A percentile compares a stretch with the other conserved stretches of the same genome.
phyloP scores from a whole-genome alignment of 2,113 vertebrate species.

The Coracopsis vasa region DNA sequence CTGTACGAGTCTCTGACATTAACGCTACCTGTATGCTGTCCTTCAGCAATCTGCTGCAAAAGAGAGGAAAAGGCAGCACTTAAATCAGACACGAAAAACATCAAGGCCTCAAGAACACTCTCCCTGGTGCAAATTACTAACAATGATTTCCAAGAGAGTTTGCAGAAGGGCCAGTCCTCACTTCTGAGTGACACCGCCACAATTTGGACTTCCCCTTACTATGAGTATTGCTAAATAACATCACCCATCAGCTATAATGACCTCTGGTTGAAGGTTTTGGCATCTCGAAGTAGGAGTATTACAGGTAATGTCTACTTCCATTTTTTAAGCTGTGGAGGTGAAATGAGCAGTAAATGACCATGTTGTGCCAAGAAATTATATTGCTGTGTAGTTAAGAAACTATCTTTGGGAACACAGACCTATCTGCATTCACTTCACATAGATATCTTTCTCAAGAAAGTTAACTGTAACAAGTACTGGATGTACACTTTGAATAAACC shows the following conservation, averaged over 20 bases:
- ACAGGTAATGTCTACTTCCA: not conserved
- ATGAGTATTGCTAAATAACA: no score
- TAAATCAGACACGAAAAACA: not conserved
- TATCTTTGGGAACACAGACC: not conserved
- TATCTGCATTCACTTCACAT: rapidly evolving
- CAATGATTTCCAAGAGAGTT: not conserved
- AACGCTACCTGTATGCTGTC: no score
- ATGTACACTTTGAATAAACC: rapidly evolving
- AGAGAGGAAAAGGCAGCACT: not conserved
- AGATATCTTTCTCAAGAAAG: not conserved
- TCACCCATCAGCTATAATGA: rapidly evolving
- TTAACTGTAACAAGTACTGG: no score
- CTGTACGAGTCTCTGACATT: not conserved
- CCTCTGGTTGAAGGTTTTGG: not conserved
- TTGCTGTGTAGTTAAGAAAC: not conserved
- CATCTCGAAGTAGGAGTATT: no score
- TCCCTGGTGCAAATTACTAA: not conserved
- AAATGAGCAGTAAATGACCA: no score
- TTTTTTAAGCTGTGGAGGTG: rapidly evolving
- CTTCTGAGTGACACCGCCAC: not conserved
- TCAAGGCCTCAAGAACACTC: rapidly evolving
- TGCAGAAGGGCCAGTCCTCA: not conserved
- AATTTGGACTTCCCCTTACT: not conserved
- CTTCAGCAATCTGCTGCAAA: not conserved
- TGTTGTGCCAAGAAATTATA: no score